Conservation (phyloP, 2,888 invertebrate genomes). For the Smittia sp. region DNA sequence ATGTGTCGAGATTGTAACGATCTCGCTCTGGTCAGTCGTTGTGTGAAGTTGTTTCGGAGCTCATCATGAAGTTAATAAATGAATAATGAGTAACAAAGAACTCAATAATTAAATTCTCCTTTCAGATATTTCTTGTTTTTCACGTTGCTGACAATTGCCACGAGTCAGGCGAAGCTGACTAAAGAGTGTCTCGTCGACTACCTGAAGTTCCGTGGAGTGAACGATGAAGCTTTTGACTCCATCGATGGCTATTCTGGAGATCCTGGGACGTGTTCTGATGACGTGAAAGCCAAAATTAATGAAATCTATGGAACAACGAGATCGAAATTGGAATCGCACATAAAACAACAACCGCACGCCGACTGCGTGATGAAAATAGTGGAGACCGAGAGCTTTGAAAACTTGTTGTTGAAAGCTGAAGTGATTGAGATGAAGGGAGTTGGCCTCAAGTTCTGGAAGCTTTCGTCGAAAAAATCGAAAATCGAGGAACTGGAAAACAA, state of each 20-base stretch:
- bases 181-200: conserved; percentile 34
- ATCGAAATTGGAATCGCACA: background rate
- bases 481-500: background rate
- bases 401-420: background rate
- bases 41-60: background rate
- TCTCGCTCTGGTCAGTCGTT: background rate
- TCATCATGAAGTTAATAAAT: background rate
- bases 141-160: background rate
- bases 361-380: conserved; percentile 20
- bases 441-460: conserved; percentile 36
- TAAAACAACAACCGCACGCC: background rate
- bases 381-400: conserved; percentile 8
- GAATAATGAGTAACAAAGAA: background rate
- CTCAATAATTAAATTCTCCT: background rate
- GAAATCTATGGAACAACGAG: conserved; percentile 9
- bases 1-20: too few species aligned
- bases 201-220: conserved; percentile 13
- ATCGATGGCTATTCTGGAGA: background rate
- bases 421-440: conserved; percentile 27
- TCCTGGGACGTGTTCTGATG: background rate
- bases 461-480: conserved; percentile 5
- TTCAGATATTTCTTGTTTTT: background rate
- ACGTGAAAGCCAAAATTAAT: background rate
- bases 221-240: conserved; percentile 16
- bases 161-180: background rate